These are phyloP conservation scores for Ia io DNA, from an alignment of 2,113 vertebrate genomes.

Conservation along the genomic window DNA sequence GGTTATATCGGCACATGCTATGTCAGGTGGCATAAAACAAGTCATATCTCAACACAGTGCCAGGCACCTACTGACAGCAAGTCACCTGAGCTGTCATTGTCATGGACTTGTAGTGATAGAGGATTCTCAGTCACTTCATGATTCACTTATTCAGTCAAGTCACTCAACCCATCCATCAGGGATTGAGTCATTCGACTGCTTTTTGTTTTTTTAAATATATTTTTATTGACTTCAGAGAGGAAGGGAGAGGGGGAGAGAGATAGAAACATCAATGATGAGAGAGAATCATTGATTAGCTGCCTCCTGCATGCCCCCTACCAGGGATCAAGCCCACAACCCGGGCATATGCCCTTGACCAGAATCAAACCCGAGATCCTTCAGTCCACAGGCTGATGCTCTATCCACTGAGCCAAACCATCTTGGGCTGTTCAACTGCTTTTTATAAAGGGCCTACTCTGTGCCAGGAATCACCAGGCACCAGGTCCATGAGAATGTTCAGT, in stretches of 20 bases:
- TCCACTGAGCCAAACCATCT: no score
- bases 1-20: not conserved
- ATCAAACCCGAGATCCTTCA: no score
- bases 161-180: not conserved
- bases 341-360: no score
- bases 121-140: not conserved
- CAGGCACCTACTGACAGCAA: not conserved
- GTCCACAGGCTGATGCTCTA: no score
- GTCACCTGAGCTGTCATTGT: not conserved
- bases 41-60: not conserved
- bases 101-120: not conserved
- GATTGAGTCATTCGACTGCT: not conserved
- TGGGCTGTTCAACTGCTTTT: not conserved
- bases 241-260: no score
- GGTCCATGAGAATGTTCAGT: rapidly evolving
- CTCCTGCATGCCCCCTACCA: no score
- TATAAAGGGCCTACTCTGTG: not conserved
- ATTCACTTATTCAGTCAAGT: not conserved
- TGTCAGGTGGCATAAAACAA: not conserved
- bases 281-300: no score
- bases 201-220: not conserved
- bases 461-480: not conserved
- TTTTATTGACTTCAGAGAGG: no score
- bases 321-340: no score
- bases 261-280: no score